Conservation (phyloP, 2,797 vertebrate species). For the Cirrhinus mrigala region DNA sequence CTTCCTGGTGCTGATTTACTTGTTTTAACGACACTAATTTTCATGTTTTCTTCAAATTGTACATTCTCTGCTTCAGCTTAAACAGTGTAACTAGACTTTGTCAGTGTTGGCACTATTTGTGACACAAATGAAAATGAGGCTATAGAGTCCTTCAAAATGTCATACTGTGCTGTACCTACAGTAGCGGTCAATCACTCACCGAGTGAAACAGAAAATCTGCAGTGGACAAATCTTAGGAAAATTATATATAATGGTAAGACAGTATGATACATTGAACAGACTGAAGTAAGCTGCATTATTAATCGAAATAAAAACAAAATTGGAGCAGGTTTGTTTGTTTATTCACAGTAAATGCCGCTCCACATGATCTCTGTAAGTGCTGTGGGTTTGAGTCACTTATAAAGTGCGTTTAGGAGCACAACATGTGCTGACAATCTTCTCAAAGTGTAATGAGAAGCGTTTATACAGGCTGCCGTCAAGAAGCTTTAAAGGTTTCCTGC, state of each 20-base stretch:
- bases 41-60: not conserved
- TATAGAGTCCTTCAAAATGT: conserved; percentile 2
- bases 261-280: not conserved
- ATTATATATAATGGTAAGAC: not conserved
- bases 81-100: not conserved
- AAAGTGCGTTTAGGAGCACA: not conserved
- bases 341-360: not conserved
- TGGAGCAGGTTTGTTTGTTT: not conserved
- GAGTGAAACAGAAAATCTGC: not conserved
- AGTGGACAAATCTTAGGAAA: not conserved
- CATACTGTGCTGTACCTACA: not conserved
- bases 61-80: conserved; percentile 1
- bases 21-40: not conserved
- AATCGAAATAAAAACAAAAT: not conserved
- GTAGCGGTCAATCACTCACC: not conserved
- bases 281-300: not conserved
- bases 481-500: not conserved
- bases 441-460: not conserved
- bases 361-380: not conserved
- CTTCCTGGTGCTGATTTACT: not conserved
- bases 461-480: not conserved
- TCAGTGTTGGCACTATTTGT: not conserved
- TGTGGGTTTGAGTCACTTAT: not conserved
- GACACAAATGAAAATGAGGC: not conserved
- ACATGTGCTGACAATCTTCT: not conserved